Conservation (phyloP, 2,888 invertebrate genomes). For the Lasioglossum pauxillum region DNA sequence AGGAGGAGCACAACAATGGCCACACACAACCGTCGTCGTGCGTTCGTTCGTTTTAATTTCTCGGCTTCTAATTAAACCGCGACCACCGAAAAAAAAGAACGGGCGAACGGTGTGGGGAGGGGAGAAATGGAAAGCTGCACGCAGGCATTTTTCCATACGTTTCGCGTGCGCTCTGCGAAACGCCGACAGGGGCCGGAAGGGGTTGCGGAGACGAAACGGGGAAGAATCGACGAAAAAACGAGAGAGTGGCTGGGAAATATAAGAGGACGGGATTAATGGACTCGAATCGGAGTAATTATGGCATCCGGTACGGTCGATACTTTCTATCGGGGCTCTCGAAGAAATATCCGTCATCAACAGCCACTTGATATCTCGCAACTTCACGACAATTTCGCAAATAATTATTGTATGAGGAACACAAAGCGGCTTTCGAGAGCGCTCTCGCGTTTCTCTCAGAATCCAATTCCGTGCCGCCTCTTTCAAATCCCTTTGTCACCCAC, state of each 20-base stretch:
- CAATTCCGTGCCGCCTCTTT: slow-evolving; percentile 68
- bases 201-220: background rate
- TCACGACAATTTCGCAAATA: slow-evolving; percentile 65
- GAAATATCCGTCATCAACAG: slow-evolving; percentile 46
- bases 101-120: background rate
- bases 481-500: slow-evolving; percentile 71
- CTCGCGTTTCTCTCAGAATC: slow-evolving; percentile 58
- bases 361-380: slow-evolving; percentile 48
- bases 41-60: slow-evolving; percentile 73
- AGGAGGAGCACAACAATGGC: slow-evolving; percentile 56
- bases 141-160: slow-evolving; percentile 53
- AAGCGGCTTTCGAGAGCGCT: slow-evolving; percentile 62
- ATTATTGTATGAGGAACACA: slow-evolving; percentile 68
- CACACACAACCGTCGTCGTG: slow-evolving; percentile 16
- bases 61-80: slow-evolving; percentile 72
- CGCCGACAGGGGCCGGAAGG: slow-evolving; percentile 23
- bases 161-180: slow-evolving; percentile 21
- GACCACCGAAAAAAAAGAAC: slow-evolving; percentile 57
- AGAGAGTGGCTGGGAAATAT: background rate
- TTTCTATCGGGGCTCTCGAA: slow-evolving; percentile 33
- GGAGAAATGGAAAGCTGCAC: slow-evolving; percentile 22
- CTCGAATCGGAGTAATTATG: slow-evolving; percentile 54
- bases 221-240: background rate
- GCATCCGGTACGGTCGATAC: background rate
- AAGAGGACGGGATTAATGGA: slow-evolving; percentile 41